A percentile compares a stretch with the other conserved stretches of the same genome.
These are phyloP conservation scores for Xyliphius kryptos DNA, from an alignment of 2,113 vertebrate genomes.

Conservation along the genomic window DNA sequence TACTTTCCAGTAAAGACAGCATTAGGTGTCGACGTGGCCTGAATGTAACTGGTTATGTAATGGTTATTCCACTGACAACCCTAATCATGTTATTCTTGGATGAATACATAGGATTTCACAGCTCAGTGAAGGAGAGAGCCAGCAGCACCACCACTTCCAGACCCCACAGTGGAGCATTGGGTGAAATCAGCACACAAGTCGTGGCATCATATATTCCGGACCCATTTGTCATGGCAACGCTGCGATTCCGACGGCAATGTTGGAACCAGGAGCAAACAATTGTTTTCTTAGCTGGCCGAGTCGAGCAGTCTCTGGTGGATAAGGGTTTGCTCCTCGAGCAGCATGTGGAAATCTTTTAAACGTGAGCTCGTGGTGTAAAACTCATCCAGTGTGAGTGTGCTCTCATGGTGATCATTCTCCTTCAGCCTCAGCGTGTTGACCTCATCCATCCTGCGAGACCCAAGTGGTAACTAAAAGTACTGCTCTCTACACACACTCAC, in stretches of 20 bases:
- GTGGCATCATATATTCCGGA: constrained; percentile 7
- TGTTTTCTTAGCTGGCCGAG: constrained; percentile 24
- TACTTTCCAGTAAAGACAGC: not conserved
- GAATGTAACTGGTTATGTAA: constrained; percentile 29
- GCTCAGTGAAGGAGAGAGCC: constrained; percentile 8
- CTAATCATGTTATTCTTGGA: constrained; percentile 20
- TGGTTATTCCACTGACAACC: constrained; percentile 9
- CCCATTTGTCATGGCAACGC: constrained; percentile 21
- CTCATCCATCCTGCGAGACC: not conserved
- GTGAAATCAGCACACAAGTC: constrained; percentile 15
- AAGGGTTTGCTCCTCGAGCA: not conserved
- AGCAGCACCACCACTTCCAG: constrained; percentile 15
- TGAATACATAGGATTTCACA: constrained; percentile 7
- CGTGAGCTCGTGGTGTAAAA: constrained; percentile 15
- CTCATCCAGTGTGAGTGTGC: not conserved
- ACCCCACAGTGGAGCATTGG: constrained; percentile 11
- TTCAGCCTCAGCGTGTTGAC: not conserved
- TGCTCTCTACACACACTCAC: constrained; percentile 13
- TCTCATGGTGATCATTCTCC: constrained; percentile 4
- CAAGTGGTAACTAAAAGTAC: not conserved
- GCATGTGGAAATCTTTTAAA: constrained; percentile 8
- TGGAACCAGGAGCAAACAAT: constrained; percentile 10
- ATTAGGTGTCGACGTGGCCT: not conserved
- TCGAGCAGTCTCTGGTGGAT: constrained; percentile 1
- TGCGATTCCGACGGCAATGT: constrained; percentile 7